phyloP scores from a whole-genome alignment of 2,113 vertebrate genomes.

The Clarias gariepinus region DNA sequence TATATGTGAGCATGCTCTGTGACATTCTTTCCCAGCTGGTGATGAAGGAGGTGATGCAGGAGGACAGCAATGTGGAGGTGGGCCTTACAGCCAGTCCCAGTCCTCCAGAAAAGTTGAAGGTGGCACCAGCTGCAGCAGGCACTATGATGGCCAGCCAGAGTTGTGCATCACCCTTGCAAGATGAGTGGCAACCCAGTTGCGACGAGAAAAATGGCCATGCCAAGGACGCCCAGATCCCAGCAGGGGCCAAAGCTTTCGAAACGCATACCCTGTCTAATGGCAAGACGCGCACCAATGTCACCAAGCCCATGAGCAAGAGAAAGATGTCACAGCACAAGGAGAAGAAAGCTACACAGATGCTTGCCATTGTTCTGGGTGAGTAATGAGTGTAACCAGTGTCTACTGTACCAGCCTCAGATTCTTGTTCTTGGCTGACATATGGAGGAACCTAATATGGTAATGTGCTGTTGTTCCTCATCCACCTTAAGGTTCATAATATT shows the following conservation, averaged over 20 bases:
- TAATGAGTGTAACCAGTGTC: background rate
- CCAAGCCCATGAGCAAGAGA: slow-evolving; percentile 87
- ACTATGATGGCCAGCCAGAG: slow-evolving; percentile 76
- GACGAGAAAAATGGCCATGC: slow-evolving; percentile 86
- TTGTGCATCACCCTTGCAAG: slow-evolving; percentile 70
- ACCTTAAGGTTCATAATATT: background rate
- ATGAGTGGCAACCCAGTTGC: slow-evolving; percentile 74
- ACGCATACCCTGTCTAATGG: slow-evolving; percentile 92
- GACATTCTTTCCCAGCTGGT: slow-evolving; percentile 66
- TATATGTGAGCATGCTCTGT: background rate
- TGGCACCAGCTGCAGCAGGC: slow-evolving; percentile 38
- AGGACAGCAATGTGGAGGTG: slow-evolving; percentile 85
- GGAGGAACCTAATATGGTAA: background rate
- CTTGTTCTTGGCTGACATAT: background rate
- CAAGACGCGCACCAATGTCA: slow-evolving; percentile 86
- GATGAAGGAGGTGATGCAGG: slow-evolving; percentile 83
- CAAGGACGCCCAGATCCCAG: slow-evolving; percentile 64
- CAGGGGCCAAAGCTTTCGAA: slow-evolving; percentile 84
- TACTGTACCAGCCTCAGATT: background rate
- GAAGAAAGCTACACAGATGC: slow-evolving; percentile 98
- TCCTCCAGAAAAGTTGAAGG: slow-evolving; percentile 78
- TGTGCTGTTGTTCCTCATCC: background rate
- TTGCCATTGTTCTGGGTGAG: slow-evolving; percentile 92
- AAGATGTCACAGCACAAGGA: slow-evolving; percentile 98
- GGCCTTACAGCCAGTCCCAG: slow-evolving; percentile 85